Percentiles rank a stretch among this genome's conserved stretches.
These are phyloP conservation scores for Callipepla squamata DNA, from an alignment of 2,113 vertebrate genomes.

Conservation along the genomic window DNA sequence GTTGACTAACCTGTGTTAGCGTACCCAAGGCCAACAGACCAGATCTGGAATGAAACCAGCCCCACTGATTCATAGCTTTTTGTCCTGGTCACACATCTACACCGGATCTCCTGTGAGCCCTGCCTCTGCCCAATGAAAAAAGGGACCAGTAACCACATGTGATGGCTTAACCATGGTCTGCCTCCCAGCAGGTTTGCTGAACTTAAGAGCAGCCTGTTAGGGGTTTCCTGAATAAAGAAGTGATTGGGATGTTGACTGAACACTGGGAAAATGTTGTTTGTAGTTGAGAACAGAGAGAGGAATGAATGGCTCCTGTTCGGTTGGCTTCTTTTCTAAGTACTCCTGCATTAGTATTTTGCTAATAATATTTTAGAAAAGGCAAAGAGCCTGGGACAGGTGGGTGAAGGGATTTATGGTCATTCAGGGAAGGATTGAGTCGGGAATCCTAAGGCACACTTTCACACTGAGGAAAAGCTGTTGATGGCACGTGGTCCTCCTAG, in stretches of 20 bases:
- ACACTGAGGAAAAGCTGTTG: background rate
- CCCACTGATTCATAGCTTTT: background rate
- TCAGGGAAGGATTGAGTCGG: background rate
- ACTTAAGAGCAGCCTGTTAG: background rate
- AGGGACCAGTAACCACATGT: background rate
- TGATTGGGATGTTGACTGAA: background rate
- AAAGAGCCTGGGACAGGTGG: background rate
- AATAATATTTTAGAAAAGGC: background rate
- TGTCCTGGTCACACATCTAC: background rate
- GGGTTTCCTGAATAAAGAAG: constrained; percentile 10
- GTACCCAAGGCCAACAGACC: background rate
- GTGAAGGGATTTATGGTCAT: background rate
- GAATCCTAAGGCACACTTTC: background rate
- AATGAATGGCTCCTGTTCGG: background rate
- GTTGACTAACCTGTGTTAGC: background rate
- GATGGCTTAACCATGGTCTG: background rate
- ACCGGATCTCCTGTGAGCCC: background rate
- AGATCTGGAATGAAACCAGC: background rate
- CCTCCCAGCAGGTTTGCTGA: background rate
- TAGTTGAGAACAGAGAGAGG: background rate
- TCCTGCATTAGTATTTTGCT: background rate
- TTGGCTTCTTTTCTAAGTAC: background rate
- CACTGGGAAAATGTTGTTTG: background rate
- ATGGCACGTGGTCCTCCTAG: background rate
- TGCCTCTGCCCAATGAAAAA: background rate